Percentiles rank a stretch among this genome's conserved stretches.
These are phyloP conservation scores for Apostichopus leukothele DNA, from an alignment of 53 echinoderm and acorn worm species.

Conservation along the genomic window DNA sequence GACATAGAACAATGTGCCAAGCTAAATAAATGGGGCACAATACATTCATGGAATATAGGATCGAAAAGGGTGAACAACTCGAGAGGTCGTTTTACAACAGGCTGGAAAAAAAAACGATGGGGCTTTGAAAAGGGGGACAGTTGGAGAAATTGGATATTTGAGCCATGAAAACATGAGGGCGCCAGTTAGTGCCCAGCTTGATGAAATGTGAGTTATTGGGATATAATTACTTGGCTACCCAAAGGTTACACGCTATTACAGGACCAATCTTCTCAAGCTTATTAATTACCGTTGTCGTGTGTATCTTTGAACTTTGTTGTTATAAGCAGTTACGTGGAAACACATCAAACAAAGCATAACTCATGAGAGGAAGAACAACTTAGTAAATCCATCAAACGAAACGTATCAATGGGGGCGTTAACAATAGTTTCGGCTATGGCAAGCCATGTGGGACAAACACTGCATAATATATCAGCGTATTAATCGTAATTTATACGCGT, in stretches of 20 bases:
- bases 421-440: too few relatives aligned
- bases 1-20: not conserved
- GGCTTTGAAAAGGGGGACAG: not conserved
- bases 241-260: not conserved
- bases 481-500: too few relatives aligned
- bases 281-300: not conserved
- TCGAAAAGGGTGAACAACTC: not conserved
- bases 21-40: not conserved
- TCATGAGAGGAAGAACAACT: too few relatives aligned
- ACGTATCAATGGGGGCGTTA: too few relatives aligned
- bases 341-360: too few relatives aligned
- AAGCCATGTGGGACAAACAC: too few relatives aligned
- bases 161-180: not conserved
- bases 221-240: conserved; percentile 5
- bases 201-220: conserved; percentile 31
- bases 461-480: too few relatives aligned
- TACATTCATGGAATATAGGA: not conserved
- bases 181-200: conserved; percentile 26
- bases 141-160: not conserved
- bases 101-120: not conserved
- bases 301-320: not conserved
- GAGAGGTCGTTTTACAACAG: not conserved
- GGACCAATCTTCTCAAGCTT: not conserved
- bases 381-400: too few relatives aligned
- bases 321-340: not conserved